phyloP scores from a whole-genome alignment of 2,113 vertebrate species.

The Papio anubis region DNA sequence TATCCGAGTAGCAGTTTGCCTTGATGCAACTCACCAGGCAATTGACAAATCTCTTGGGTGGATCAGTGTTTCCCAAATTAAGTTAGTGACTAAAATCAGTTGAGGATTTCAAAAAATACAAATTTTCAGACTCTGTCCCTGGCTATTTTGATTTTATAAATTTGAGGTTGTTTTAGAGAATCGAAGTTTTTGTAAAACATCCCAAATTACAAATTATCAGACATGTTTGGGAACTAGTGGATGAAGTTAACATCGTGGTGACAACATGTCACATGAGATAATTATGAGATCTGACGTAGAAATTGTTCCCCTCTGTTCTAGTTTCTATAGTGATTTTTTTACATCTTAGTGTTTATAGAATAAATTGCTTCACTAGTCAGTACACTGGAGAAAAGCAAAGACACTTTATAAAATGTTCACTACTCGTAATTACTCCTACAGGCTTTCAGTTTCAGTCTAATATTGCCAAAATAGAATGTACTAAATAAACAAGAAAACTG shows the following conservation, averaged over 20 bases:
- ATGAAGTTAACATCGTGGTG: background rate
- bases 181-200: background rate
- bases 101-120: background rate
- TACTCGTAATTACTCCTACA: background rate
- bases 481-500: background rate
- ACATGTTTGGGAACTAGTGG: background rate
- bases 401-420: background rate
- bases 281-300: background rate
- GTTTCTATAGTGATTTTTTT: background rate
- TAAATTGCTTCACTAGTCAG: background rate
- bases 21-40: background rate
- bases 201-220: background rate
- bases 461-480: background rate
- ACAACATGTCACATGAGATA: background rate
- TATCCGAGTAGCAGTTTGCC: background rate
- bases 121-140: background rate
- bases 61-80: background rate
- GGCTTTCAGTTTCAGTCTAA: background rate
- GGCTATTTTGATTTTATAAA: conserved; percentile 20
- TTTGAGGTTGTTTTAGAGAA: background rate
- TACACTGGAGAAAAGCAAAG: background rate
- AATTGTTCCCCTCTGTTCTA: background rate
- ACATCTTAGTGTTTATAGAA: background rate
- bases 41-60: background rate
- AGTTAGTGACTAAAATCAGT: background rate